Base-by-base conservation (phyloP, 2,888 invertebrate genomes). In the Eucera pruinosa region DNA sequence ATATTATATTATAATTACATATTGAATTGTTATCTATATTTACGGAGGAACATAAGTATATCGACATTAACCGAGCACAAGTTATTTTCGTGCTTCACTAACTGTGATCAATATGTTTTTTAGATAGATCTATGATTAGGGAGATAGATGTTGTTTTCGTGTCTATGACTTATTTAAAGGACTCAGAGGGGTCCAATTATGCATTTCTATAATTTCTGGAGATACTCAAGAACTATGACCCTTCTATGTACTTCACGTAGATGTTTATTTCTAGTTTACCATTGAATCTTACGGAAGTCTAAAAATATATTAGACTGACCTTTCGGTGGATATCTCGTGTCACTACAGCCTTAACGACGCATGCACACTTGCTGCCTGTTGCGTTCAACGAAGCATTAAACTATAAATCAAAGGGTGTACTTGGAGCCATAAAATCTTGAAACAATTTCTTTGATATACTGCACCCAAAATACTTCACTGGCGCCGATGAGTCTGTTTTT, bases 131-230 rank as follows among this genome's bases (percentile, higher is more conserved):
- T n/a, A n/a, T n/a, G n/a, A n/a, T n/a, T n/a, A n/a, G n/a, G n/a
- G n/a, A n/a, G n/a, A n/a, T n/a, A n/a, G n/a, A 25, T 27, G 39
- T 33, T 9, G 39, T 64, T 41, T n/a, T n/a, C n/a, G n/a, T n/a
- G n/a, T n/a, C n/a, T n/a, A n/a, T n/a, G n/a, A n/a, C n/a, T 13
- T 18, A 20, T 20, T 20, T 2, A 0, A 11, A 1, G 27, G 4
- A 11, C 57, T 57, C 6, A 36, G 2, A 25, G 18, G 25, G 15
- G 15, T 27, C 66, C 18, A 66, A 66, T 45, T 66, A 57, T 20
- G 33, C 33, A 25, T 2, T n/a, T n/a, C 18, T 5, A 47, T 55
- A 25, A 66, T 15, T 36, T 36, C 15, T 18, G 7, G 20, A 45
- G 18, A 9, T 57, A 25, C 5, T n/a, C 23, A n/a, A 23, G 18